Base-by-base conservation (phyloP, 2,113 vertebrate species). In the Sclerurus mexicanus region DNA sequence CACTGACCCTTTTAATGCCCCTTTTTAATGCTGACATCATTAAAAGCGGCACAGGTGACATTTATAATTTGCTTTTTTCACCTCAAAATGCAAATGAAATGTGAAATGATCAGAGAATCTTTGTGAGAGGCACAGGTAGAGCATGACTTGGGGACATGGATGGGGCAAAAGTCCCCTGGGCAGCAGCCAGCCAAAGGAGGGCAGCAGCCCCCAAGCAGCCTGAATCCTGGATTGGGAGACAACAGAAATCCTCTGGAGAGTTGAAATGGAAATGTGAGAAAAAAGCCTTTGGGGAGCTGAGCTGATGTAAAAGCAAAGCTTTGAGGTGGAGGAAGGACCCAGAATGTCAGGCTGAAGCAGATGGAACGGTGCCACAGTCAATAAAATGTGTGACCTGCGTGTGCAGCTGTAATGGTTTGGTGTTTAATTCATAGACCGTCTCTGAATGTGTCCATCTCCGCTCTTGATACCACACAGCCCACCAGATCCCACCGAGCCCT, bases 401-500 rank as follows among this genome's bases (percentile, higher is more conserved):
- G 91, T 22, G 59, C 69, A 42, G 83, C 91, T 80, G 55, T 30
- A 30, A 2, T 16, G 6, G 53, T 39, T 60, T 23, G 78, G 72
- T 66, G 7, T 69, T 90, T 71, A 8, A 62, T 28, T 35, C 87
- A 31, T 6, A 60, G 84, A 6, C 66, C 28, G 0, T 63, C 60
- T 10, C 37, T 2, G 0, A 2, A 0, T 4, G 0, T 14, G 44
- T 20, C 68, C 81, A 0, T 33, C 87, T 42, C 55, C 64, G 3
- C 66, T 74, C 20, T 53, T 0, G 0, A 50, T 19, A 17, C 40
- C 0, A 0, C 83, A 10, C 47, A 16, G 52, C 3, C 21, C 10
- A 44, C 23, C 52, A 8, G 30, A 30, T 2, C 3, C 6, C 66
- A 11, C 52, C 0, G 0, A 42, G 35, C 44, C 40, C 64, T 60